A percentile compares a stretch with the other conserved stretches of the same genome.
These are phyloP conservation scores for Drosophila serrata DNA, from an alignment of 1,140 invertebrate species.

Conservation along the genomic window DNA sequence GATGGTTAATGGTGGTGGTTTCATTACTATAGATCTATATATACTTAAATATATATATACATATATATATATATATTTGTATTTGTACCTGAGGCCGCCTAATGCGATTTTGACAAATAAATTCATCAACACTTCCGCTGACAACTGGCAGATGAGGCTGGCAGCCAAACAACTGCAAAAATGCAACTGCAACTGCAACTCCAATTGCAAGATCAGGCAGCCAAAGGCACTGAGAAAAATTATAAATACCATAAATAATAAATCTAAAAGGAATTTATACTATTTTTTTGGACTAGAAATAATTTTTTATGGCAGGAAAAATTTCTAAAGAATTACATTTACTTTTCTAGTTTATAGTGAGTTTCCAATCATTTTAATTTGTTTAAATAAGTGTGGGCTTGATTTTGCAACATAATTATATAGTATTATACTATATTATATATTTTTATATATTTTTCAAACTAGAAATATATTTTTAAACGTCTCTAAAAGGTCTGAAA, in stretches of 20 bases:
- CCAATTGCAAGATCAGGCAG: constrained; percentile 13
- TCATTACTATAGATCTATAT: constrained; percentile 26
- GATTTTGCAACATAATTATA: too few relatives aligned
- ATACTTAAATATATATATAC: neutral
- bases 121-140: constrained; percentile 81
- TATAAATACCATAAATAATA: neutral
- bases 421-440: too few relatives aligned
- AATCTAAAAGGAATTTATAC: neutral
- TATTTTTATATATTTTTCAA: neutral
- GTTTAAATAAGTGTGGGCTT: too few relatives aligned
- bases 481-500: neutral
- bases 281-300: neutral
- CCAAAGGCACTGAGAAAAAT: neutral
- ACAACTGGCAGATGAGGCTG: constrained; percentile 65
- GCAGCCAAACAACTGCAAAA: constrained; percentile 29
- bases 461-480: neutral
- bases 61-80: neutral
- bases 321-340: neutral
- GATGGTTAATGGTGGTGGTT: constrained; percentile 35
- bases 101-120: constrained; percentile 82
- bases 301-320: neutral
- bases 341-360: neutral
- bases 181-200: constrained; percentile 34
- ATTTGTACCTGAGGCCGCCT: constrained; percentile 40
- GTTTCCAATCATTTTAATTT: too few relatives aligned